Conservation (phyloP, 2,113 vertebrate species). For the Peromyscus maniculatus region DNA sequence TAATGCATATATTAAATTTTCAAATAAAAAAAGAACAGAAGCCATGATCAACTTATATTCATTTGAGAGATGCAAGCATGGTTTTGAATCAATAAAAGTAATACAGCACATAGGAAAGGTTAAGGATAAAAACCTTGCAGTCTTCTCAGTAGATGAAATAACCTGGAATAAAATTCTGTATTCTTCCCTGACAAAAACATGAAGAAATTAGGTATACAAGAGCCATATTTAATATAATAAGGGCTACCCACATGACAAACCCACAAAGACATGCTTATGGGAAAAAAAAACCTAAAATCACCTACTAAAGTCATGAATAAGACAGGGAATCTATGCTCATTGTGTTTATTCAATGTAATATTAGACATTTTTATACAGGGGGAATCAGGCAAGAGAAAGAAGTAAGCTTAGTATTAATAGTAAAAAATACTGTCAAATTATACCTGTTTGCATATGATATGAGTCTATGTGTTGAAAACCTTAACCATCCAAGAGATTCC, state of each 20-base stretch:
- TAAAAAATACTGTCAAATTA: not conserved
- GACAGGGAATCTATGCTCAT: not conserved
- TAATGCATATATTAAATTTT: not conserved
- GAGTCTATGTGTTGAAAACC: not conserved
- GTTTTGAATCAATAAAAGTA: not conserved
- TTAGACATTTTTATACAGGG: not conserved
- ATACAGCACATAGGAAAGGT: not conserved
- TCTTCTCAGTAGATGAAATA: not conserved
- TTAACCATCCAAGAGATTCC: not conserved
- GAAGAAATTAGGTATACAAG: not conserved
- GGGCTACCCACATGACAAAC: not conserved
- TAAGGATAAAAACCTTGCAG: not conserved
- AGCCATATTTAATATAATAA: not conserved
- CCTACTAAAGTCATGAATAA: not conserved
- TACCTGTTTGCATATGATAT: not conserved
- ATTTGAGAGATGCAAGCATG: not conserved
- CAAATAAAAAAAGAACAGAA: not conserved
- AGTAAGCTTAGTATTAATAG: not conserved
- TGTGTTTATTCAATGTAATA: not conserved
- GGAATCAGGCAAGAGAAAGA: not conserved
- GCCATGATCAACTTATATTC: not conserved
- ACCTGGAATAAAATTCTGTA: not conserved
- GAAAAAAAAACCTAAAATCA: not conserved
- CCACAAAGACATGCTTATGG: not conserved
- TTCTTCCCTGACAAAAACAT: not conserved